phyloP scores from a whole-genome alignment of 1,140 invertebrate genomes.

The Meloidogyne hapla region DNA sequence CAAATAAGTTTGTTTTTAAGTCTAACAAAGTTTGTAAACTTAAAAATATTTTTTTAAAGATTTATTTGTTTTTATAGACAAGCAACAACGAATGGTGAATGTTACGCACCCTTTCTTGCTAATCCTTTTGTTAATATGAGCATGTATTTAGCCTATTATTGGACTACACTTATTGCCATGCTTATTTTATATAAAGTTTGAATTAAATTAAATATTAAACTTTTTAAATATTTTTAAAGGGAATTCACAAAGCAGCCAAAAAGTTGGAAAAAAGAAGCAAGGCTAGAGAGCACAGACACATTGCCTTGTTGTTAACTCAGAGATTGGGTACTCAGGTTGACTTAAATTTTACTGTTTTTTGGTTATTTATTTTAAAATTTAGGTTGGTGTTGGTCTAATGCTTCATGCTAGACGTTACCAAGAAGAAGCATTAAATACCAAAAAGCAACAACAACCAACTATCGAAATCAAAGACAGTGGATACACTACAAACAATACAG shows the following conservation, averaged over 20 bases:
- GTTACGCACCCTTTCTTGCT: constrained; percentile 60
- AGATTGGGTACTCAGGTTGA: constrained; percentile 61
- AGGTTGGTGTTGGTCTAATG: constrained; percentile 63
- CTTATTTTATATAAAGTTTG: constrained; percentile 62
- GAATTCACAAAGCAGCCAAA: constrained; percentile 63
- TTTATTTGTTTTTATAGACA: constrained; percentile 33
- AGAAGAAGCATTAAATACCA: constrained; percentile 7
- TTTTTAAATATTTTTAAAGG: constrained; percentile 44
- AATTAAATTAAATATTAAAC: neutral
- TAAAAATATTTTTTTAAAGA: no score
- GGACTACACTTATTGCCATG: constrained; percentile 63
- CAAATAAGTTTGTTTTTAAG: neutral
- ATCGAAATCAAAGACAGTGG: constrained; percentile 46
- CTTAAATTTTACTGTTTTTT: constrained; percentile 23
- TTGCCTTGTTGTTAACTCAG: constrained; percentile 60
- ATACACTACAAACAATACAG: constrained; percentile 44
- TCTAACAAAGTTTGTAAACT: neutral
- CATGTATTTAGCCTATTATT: constrained; percentile 64
- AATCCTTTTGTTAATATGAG: constrained; percentile 64
- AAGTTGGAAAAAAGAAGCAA: constrained; percentile 63
- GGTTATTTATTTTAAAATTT: constrained; percentile 27
- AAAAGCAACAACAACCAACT: constrained; percentile 28
- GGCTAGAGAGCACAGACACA: constrained; percentile 63
- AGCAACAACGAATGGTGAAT: constrained; percentile 54
- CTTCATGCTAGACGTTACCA: constrained; percentile 47